Evolutionary conservation across 2,888 invertebrate genomes (phyloP).

Genomic region (Adelognathus sp.): DNA sequence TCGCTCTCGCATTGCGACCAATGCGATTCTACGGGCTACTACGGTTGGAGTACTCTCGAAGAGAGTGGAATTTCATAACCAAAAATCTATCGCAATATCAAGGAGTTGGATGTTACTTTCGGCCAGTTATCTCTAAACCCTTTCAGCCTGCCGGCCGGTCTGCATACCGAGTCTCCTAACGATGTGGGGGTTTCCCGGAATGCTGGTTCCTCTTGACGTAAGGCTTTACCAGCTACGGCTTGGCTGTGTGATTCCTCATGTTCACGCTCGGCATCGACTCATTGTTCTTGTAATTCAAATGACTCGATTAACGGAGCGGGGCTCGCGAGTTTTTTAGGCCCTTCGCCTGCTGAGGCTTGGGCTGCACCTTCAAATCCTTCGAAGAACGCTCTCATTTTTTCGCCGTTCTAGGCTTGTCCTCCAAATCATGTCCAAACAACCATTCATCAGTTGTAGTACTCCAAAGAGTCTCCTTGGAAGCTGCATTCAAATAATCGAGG

Average conservation of each 20-base stretch:
- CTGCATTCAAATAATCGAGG: too few species aligned
- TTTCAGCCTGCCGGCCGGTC: not conserved
- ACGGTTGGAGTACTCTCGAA: not conserved
- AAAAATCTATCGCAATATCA: constrained; percentile 20
- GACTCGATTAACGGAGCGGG: constrained; percentile 5
- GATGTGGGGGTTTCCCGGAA: not conserved
- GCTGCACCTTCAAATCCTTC: not conserved
- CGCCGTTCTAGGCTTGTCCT: too few species aligned
- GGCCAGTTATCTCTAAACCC: not conserved
- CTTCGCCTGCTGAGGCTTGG: not conserved
- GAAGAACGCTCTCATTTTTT: too few species aligned
- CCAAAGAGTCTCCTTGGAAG: too few species aligned
- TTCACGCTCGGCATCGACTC: not conserved
- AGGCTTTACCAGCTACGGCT: not conserved
- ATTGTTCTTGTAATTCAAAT: not conserved
- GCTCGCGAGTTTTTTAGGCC: not conserved
- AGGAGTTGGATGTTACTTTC: constrained; percentile 5
- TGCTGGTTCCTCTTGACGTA: not conserved
- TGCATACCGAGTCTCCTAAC: not conserved
- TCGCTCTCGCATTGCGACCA: constrained; percentile 4
- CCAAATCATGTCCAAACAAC: too few species aligned
- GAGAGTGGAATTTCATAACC: constrained; percentile 36
- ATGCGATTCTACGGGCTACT: constrained; percentile 14
- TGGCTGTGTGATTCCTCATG: not conserved
- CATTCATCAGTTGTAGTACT: too few species aligned